Conservation (phyloP, 2,888 invertebrate species). For the Silvanus unidentatus region DNA sequence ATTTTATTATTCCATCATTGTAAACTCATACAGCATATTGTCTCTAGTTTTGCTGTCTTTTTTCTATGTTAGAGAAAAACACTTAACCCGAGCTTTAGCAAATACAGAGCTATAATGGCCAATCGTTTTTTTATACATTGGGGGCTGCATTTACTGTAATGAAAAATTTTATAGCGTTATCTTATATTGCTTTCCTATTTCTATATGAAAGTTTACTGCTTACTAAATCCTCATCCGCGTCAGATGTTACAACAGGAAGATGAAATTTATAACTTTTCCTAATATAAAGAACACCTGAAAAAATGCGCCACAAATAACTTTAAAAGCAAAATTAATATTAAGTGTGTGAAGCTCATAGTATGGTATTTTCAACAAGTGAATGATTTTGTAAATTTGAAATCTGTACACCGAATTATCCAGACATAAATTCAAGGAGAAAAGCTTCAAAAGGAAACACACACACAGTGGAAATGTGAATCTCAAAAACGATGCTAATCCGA, state of each 20-base stretch:
- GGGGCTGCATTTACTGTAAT: conserved; percentile 35
- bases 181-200: conserved; percentile 29
- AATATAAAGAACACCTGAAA: neutral
- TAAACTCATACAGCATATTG: too few relatives aligned
- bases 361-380: too few relatives aligned
- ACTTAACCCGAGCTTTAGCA: neutral
- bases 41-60: too few relatives aligned
- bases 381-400: too few relatives aligned
- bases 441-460: neutral
- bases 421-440: conserved; percentile 1
- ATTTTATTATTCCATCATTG: too few relatives aligned
- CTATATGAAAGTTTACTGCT: conserved; percentile 29
- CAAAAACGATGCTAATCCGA: conserved; percentile 3
- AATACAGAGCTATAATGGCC: conserved; percentile 33
- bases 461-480: neutral
- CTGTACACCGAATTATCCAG: too few relatives aligned
- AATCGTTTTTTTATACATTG: conserved; percentile 32
- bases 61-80: too few relatives aligned
- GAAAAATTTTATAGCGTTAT: conserved; percentile 37
- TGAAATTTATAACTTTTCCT: conserved; percentile 23
- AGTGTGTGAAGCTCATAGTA: too few relatives aligned
- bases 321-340: too few relatives aligned
- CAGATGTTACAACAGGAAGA: conserved; percentile 24
- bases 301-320: conserved; percentile 7
- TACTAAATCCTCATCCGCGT: conserved; percentile 27